Evolutionary conservation across 2,888 invertebrate species (phyloP).

Genomic region (Ethmia dodecea): DNA sequence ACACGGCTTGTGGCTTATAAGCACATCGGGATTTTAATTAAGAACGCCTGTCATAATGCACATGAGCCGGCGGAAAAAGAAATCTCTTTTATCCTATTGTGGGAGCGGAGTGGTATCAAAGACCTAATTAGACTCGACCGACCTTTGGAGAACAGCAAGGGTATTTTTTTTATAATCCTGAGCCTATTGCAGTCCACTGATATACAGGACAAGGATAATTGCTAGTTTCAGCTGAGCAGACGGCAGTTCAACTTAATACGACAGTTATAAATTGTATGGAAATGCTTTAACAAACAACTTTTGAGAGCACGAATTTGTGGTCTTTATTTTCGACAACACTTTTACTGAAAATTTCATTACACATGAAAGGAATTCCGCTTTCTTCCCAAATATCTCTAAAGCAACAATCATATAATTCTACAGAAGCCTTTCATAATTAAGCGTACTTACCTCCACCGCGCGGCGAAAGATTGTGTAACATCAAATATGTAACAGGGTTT

Average conservation of each 20-base stretch:
- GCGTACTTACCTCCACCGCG: slow-evolving; percentile 44
- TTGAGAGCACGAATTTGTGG: too few species aligned
- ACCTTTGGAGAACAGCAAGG: too few species aligned
- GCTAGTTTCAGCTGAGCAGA: too few species aligned
- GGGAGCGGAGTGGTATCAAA: neutral
- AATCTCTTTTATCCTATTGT: slow-evolving; percentile 10
- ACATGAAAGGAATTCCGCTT: slow-evolving; percentile 16
- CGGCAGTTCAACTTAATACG: too few species aligned
- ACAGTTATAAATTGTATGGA: too few species aligned
- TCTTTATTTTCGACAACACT: too few species aligned
- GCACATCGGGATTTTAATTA: slow-evolving; percentile 65
- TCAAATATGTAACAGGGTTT: slow-evolving; percentile 66
- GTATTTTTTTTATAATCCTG: too few species aligned
- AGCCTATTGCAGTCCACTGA: too few species aligned
- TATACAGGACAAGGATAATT: too few species aligned
- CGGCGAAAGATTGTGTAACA: slow-evolving; percentile 53
- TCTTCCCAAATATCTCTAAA: slow-evolving; percentile 25
- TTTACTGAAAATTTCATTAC: slow-evolving; percentile 7
- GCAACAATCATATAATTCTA: slow-evolving; percentile 48
- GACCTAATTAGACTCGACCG: too few species aligned
- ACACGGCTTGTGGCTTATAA: slow-evolving; percentile 53
- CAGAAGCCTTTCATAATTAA: slow-evolving; percentile 58
- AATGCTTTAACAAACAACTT: too few species aligned
- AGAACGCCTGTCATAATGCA: slow-evolving; percentile 52
- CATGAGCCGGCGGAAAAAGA: slow-evolving; percentile 31